Evolutionary conservation across 2,888 invertebrate genomes (phyloP).

Genomic region (Ptilodon capucinus): DNA sequence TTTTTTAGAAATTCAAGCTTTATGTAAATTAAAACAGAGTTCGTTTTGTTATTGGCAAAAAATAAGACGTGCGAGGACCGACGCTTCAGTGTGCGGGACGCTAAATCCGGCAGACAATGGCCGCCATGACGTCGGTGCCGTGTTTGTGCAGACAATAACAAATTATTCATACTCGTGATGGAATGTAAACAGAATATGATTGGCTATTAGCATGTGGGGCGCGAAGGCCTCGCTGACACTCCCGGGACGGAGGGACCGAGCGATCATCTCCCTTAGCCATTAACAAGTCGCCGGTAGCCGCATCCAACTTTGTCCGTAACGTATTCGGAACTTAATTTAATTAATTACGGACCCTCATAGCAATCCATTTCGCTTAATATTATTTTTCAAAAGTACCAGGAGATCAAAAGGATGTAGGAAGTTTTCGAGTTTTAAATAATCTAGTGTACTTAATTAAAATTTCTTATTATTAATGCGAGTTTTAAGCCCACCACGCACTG

Average conservation of each 20-base stretch:
- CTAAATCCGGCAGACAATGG: conserved; percentile 76
- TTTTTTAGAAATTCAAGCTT: no score
- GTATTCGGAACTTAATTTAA: conserved; percentile 79
- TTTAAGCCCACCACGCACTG: no score
- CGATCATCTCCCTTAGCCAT: conserved; percentile 74
- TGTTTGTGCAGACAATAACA: conserved; percentile 80
- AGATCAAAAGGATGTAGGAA: conserved; percentile 65
- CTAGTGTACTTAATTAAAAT: conserved; percentile 29
- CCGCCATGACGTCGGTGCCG: conserved; percentile 63
- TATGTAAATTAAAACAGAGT: no score
- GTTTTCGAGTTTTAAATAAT: conserved; percentile 52
- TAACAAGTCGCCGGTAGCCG: conserved; percentile 72
- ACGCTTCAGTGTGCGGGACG: no score
- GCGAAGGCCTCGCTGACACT: conserved; percentile 49
- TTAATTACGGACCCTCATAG: conserved; percentile 74
- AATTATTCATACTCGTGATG: conserved; percentile 82
- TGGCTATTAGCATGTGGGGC: conserved; percentile 79
- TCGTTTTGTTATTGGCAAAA: no score
- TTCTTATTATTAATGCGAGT: no score
- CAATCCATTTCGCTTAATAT: conserved; percentile 72
- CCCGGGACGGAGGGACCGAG: conserved; percentile 54
- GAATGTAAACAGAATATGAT: conserved; percentile 83
- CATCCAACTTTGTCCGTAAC: conserved; percentile 72
- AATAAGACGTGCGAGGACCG: no score
- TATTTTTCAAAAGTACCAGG: conserved; percentile 63